Conservation (phyloP, 2,888 invertebrate genomes). For the Fragum whitleyi region DNA sequence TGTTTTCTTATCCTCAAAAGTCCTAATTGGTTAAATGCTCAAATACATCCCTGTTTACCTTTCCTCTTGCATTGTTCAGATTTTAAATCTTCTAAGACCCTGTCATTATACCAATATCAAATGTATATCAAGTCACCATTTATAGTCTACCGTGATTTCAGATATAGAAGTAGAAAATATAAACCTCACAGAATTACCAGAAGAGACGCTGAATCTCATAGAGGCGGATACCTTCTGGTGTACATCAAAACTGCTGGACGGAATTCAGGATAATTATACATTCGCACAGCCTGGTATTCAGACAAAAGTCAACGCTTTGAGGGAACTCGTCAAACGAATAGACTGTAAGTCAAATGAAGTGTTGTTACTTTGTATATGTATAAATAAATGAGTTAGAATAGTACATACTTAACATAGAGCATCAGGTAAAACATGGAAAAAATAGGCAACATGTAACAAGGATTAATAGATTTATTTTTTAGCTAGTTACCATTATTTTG, state of each 20-base stretch:
- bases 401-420: too few relatives aligned
- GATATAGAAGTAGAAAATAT: slow-evolving; percentile 95
- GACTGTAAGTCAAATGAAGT: slow-evolving; percentile 90
- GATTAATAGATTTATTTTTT: too few relatives aligned
- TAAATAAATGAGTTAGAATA: too few relatives aligned
- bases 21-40: too few relatives aligned
- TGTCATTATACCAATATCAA: too few relatives aligned
- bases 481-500: too few relatives aligned
- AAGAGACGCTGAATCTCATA: slow-evolving; percentile 93
- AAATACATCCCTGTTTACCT: too few relatives aligned
- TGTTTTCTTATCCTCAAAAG: too few relatives aligned
- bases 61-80: too few relatives aligned
- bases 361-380: too few relatives aligned
- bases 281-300: slow-evolving; percentile 99
- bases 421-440: neutral
- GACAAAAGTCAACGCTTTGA: slow-evolving; percentile 97
- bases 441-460: neutral
- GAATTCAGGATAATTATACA: slow-evolving; percentile 99
- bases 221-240: slow-evolving; percentile 99
- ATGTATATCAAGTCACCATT: too few relatives aligned
- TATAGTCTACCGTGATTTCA: slow-evolving; percentile 73
- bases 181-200: slow-evolving; percentile 91
- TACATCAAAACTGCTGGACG: slow-evolving; percentile 97
- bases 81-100: too few relatives aligned
- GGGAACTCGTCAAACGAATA: slow-evolving; percentile 97